Evolutionary conservation across 1,140 invertebrate species (phyloP).

Genomic region (Solenopsis invicta): DNA sequence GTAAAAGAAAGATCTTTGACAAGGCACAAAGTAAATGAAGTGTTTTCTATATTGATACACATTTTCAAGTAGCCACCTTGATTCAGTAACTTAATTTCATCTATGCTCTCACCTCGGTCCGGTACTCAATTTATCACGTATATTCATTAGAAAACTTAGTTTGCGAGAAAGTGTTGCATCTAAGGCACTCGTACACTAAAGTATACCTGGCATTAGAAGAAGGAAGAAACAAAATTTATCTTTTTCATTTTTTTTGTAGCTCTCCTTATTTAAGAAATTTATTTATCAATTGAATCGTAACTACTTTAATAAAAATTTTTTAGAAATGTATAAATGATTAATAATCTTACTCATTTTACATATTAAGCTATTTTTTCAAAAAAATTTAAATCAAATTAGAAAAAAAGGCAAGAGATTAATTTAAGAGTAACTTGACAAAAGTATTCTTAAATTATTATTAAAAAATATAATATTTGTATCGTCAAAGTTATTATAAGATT

Average conservation of each 20-base stretch:
- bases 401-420: neutral
- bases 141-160: slow-evolving; percentile 4
- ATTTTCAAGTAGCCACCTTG: neutral
- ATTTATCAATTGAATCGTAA: neutral
- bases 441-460: neutral
- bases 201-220: neutral
- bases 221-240: neutral
- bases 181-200: neutral
- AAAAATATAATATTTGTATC: neutral
- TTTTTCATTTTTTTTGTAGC: neutral
- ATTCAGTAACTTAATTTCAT: slow-evolving; percentile 46
- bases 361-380: neutral
- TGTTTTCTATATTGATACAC: neutral
- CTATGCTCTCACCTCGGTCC: neutral
- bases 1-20: slow-evolving; percentile 19
- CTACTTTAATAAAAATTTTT: neutral
- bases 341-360: neutral
- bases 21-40: slow-evolving; percentile 47
- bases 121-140: slow-evolving; percentile 6
- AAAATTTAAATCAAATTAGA: neutral
- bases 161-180: neutral
- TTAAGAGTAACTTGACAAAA: neutral
- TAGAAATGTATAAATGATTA: neutral
- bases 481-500: neutral
- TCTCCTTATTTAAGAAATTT: neutral